phyloP scores from a whole-genome alignment of 2,113 vertebrate genomes.

The Lota lota region DNA sequence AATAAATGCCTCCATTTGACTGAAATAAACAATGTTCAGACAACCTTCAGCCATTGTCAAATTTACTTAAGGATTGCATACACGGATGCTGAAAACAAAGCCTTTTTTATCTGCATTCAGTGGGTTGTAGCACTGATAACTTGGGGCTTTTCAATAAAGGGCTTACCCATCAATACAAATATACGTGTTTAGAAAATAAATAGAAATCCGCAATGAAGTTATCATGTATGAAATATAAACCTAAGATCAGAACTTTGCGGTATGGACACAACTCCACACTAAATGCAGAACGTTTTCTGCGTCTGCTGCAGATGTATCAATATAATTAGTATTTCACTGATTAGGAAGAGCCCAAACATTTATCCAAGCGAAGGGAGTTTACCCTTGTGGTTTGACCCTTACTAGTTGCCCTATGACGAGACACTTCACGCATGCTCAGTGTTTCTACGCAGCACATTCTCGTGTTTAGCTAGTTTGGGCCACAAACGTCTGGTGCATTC shows the following conservation, averaged over 20 bases:
- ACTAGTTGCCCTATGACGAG: neutral
- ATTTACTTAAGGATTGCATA: conserved; percentile 19
- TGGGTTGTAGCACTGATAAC: too few species aligned
- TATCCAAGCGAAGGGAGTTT: conserved; percentile 86
- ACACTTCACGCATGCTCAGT: neutral
- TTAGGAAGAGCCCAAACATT: conserved; percentile 64
- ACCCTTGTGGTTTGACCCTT: conserved; percentile 80
- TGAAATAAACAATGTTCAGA: neutral
- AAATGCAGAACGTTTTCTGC: too few species aligned
- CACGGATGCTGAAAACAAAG: too few species aligned
- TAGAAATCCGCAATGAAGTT: too few species aligned
- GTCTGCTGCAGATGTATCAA: neutral
- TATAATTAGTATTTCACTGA: neutral
- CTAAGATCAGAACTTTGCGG: too few species aligned
- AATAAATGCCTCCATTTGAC: conserved; percentile 1
- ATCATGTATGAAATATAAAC: too few species aligned
- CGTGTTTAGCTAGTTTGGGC: conserved; percentile 6
- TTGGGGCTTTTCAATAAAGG: too few species aligned
- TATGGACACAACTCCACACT: too few species aligned
- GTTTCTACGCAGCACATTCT: neutral
- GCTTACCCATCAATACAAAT: too few species aligned
- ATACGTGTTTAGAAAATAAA: too few species aligned
- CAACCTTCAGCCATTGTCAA: neutral
- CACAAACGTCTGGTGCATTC: neutral
- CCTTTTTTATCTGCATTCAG: too few species aligned